phyloP scores from a whole-genome alignment of 1,140 invertebrate species.

The Ylistrum balloti region DNA sequence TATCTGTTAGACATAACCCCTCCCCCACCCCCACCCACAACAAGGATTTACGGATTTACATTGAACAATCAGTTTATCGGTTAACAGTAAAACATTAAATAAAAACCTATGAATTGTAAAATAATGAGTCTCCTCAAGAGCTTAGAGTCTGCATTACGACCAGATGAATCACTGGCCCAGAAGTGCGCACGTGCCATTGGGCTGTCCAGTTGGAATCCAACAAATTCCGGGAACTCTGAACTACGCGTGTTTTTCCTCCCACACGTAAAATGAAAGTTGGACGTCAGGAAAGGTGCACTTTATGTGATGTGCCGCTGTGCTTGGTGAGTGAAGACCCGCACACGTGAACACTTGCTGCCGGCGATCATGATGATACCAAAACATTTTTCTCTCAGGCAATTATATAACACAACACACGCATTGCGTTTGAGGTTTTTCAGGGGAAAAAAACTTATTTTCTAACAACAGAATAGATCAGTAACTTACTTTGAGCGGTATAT shows the following conservation, averaged over 20 bases:
- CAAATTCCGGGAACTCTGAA: not conserved
- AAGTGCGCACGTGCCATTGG: not conserved
- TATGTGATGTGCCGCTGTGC: not conserved
- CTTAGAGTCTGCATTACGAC: not conserved
- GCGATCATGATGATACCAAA: not conserved
- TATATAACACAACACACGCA: slow-evolving; percentile 39
- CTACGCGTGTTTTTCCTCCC: not conserved
- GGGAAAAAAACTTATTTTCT: not conserved
- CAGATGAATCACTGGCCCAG: not conserved
- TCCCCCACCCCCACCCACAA: too few relatives aligned
- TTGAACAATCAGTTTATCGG: too few relatives aligned
- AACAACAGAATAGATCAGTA: not conserved
- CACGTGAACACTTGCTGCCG: not conserved
- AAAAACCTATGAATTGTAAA: not conserved
- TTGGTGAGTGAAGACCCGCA: not conserved
- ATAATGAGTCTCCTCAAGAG: not conserved
- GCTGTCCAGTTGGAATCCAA: slow-evolving; percentile 9
- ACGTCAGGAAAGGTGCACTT: not conserved
- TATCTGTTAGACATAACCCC: too few relatives aligned
- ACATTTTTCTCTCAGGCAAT: slow-evolving; percentile 14
- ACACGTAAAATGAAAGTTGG: slow-evolving; percentile 31
- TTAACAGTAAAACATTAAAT: too few relatives aligned
- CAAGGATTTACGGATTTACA: too few relatives aligned
- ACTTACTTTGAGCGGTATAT: not conserved
- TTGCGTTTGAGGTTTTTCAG: slow-evolving; percentile 4